A percentile compares a stretch with the other conserved stretches of the same genome.
These are phyloP conservation scores for Atherix ibis DNA, from an alignment of 2,888 invertebrate species.

Conservation along the genomic window DNA sequence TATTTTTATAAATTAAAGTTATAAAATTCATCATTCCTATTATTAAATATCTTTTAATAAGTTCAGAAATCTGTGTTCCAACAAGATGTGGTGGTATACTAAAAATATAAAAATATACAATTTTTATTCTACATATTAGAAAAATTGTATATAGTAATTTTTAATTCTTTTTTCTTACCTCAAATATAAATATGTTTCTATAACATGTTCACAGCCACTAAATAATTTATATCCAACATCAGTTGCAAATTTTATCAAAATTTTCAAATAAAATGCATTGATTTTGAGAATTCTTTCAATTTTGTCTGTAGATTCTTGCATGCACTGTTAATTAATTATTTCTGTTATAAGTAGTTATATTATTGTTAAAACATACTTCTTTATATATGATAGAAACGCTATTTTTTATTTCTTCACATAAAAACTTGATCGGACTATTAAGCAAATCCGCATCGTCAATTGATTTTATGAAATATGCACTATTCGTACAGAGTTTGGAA, in stretches of 20 bases:
- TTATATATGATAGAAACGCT: constrained; percentile 6
- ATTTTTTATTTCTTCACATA: constrained; percentile 7
- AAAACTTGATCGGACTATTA: constrained; percentile 5
- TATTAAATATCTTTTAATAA: constrained; percentile 1
- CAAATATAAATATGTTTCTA: too few species aligned
- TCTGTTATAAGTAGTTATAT: too few species aligned
- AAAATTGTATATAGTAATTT: too few species aligned
- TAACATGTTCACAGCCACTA: constrained; percentile 2
- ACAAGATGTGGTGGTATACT: background rate
- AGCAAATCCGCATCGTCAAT: constrained; percentile 2
- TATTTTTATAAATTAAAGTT: constrained; percentile 5
- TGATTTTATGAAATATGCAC: constrained; percentile 3
- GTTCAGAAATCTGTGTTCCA: background rate
- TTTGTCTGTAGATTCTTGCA: background rate
- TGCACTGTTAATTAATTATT: too few species aligned
- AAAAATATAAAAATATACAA: too few species aligned
- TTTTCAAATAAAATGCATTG: constrained; percentile 7
- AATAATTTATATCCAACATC: constrained; percentile 5
- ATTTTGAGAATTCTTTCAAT: constrained; percentile 6
- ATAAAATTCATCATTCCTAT: constrained; percentile 5
- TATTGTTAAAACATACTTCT: too few species aligned
- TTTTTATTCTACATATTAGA: too few species aligned
- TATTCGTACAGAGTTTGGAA: constrained; percentile 5
- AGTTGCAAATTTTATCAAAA: constrained; percentile 5
- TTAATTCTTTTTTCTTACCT: too few species aligned